Percentiles rank a stretch among this genome's conserved stretches.
Conservation (phyloP, 2,888 invertebrate species). For the Cinara cedri region DNA sequence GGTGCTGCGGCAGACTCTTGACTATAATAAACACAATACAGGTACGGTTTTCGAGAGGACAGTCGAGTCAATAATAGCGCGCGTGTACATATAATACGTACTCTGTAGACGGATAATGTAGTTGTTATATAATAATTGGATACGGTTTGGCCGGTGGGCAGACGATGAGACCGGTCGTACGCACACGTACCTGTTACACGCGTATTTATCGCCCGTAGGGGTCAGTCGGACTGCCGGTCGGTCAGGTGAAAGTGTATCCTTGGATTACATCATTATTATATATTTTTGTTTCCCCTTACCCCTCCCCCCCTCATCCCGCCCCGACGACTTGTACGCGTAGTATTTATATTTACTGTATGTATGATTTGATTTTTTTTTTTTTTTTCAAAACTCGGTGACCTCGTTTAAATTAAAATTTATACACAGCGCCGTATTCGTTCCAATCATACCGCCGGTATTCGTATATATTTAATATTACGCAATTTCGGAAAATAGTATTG, state of each 20-base stretch:
- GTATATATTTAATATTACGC: background rate
- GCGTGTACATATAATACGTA: too few species aligned
- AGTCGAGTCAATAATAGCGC: background rate
- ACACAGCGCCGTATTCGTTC: conserved; percentile 15
- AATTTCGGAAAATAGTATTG: conserved; percentile 26
- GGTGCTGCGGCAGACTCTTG: too few species aligned
- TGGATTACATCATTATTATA: conserved; percentile 51
- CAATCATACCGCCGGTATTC: background rate
- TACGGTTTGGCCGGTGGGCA: conserved; percentile 33
- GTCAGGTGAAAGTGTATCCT: conserved; percentile 56
- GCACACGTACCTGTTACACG: background rate
- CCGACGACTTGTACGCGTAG: background rate
- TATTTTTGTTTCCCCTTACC: conserved; percentile 4
- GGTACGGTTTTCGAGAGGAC: background rate
- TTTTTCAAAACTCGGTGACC: conserved; percentile 34
- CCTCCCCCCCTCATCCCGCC: background rate
- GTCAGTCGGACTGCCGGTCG: conserved; percentile 51
- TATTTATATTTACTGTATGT: background rate
- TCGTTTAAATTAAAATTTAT: conserved; percentile 22
- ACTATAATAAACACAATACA: conserved; percentile 11
- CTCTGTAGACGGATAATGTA: too few species aligned
- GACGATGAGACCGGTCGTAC: conserved; percentile 49
- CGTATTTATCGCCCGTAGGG: conserved; percentile 38
- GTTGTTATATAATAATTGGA: conserved; percentile 19
- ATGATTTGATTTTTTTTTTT: background rate